Percentiles rank a stretch among this genome's conserved stretches.
phyloP scores from a whole-genome alignment of 2,888 invertebrate species.

The Acrobasis consociella region DNA sequence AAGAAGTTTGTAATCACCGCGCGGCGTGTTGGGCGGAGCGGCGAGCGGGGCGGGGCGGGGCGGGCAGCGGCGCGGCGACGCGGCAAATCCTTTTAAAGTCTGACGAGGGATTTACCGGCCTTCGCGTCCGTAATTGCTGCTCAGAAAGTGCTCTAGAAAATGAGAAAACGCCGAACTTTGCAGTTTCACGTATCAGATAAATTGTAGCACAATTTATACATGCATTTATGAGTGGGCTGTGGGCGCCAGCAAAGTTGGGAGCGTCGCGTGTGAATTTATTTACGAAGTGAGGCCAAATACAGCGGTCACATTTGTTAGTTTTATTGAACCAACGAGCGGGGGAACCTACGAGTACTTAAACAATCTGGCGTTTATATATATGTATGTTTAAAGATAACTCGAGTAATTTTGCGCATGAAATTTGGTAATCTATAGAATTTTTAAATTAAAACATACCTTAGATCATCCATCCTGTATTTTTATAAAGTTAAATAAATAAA shows the following conservation, averaged over 20 bases:
- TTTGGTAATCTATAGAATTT: too few relatives aligned
- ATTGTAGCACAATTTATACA: slow-evolving; percentile 2
- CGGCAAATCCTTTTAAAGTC: slow-evolving; percentile 17
- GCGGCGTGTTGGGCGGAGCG: neutral
- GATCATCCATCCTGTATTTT: too few relatives aligned
- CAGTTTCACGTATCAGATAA: slow-evolving; percentile 11
- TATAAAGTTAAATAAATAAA: too few relatives aligned
- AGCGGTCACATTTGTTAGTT: too few relatives aligned
- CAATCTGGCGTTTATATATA: too few relatives aligned
- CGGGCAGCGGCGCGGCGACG: neutral
- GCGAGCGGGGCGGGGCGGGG: neutral
- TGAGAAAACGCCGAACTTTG: slow-evolving; percentile 13
- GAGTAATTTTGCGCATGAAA: too few relatives aligned
- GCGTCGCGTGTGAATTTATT: neutral
- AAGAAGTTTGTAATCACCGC: slow-evolving; percentile 11
- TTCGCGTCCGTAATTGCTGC: slow-evolving; percentile 7
- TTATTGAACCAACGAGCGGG: too few relatives aligned
- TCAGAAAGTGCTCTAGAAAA: slow-evolving; percentile 1
- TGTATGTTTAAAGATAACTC: too few relatives aligned
- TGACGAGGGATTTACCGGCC: slow-evolving; percentile 16
- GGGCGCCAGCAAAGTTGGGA: slow-evolving; percentile 8
- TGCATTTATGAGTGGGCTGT: neutral
- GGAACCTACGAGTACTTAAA: too few relatives aligned
- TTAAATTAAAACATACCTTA: too few relatives aligned
- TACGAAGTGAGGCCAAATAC: neutral